Evolutionary conservation across 2,113 vertebrate genomes (phyloP), one percentile per base, ranked within the genome.

Genomic region (Myanophis thanlyinensis): DNA sequence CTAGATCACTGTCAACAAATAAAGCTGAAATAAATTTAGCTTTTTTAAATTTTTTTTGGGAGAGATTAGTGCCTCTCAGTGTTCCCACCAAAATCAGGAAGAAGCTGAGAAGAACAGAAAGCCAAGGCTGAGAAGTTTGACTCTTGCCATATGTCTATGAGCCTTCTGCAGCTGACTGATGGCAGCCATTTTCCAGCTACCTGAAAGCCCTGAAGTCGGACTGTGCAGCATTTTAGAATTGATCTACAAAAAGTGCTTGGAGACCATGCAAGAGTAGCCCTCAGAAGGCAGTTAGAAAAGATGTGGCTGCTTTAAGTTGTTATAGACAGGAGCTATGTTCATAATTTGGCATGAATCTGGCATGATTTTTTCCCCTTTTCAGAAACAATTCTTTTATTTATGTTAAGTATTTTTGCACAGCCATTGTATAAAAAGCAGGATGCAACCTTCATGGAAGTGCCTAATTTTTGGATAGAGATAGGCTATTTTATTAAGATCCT

Each of bases 401-500:
- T n/a, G n/a, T n/a, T n/a, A n/a, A n/a, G n/a, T n/a, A n/a, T n/a
- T n/a, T n/a, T n/a, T n/a, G n/a, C n/a, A n/a, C n/a, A 13, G 23
- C 47, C 22, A 2, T 49, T 47, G 59, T 12, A 11, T 35, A 62
- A 73, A 4, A 4, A 20, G 15, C 15, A 23, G 11, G 47, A 23
- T 88, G 54, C 11, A 56, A 27, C 8, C 49, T 1, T 67, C 25
- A 8, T 87, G 52, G 35, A 80, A 44, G n/a, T 47, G 8, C 5
- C 23, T 49, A 18, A 80, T 30, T 22, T 46, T 11, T 12, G 35
- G n/a, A 90, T 84, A 56, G 73, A 30, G 59, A 22, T 8, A 85
- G 35, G 10, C 40, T 10, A 59, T 53, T 73, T 95, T 92, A 53
- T 95, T 92, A 53, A 88, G 23, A 87, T 44, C 30, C 62, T 35